Conservation (phyloP, 2,888 invertebrate genomes). For the Leptinotarsa peninsularis region DNA sequence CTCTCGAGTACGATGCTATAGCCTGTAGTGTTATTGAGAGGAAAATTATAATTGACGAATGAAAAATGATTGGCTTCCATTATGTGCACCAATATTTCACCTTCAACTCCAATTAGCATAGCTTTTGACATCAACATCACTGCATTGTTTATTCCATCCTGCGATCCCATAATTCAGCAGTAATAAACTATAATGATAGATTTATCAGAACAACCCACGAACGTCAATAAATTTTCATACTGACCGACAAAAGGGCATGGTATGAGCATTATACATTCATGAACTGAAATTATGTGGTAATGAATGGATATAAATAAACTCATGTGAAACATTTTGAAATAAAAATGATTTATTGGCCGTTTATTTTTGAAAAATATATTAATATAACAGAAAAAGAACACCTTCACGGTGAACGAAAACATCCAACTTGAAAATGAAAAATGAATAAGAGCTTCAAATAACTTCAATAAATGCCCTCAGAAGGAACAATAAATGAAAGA, state of each 20-base stretch:
- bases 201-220: background rate
- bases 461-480: no score
- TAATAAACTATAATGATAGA: slow-evolving; percentile 17
- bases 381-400: no score
- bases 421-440: no score
- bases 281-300: slow-evolving; percentile 4
- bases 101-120: background rate
- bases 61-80: background rate
- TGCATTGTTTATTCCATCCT: slow-evolving; percentile 6
- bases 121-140: slow-evolving; percentile 8
- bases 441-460: no score
- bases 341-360: background rate
- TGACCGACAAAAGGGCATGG: background rate
- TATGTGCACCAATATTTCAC: slow-evolving; percentile 5
- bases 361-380: no score
- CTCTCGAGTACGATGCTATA: no score
- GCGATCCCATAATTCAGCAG: slow-evolving; percentile 2
- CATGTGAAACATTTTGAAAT: background rate
- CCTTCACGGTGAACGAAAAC: no score
- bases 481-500: no score
- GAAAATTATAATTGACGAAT: background rate
- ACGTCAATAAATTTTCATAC: slow-evolving; percentile 8
- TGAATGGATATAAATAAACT: background rate
- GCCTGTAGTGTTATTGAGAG: background rate
- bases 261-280: background rate